Base-by-base conservation (phyloP, 1,140 invertebrate species). In the Drosophila triauraria region DNA sequence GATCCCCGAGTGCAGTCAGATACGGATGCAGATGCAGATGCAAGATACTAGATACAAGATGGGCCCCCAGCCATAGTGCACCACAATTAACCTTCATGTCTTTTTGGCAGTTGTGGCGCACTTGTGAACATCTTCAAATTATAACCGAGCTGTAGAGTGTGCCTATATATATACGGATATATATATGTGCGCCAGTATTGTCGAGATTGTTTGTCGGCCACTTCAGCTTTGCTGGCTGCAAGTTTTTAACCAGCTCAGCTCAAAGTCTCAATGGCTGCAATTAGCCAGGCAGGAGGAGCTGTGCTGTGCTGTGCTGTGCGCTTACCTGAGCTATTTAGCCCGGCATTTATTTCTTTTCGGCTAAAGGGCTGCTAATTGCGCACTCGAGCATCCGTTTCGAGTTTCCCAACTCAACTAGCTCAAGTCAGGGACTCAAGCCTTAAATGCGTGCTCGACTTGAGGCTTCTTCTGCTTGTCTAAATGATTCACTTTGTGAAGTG, bases 51-150 rank as follows among this genome's bases (percentile, higher is more conserved):
- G 48, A 57, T 53, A 68, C 56, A 74, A 62, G 42, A 59, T 44
- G 12, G 38, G 58, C 61, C 62, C 60, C 30, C 50, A 46, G 78
- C 79, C 30, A 57, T 65, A 50, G 79, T 83, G 80, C 85, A 84
- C 70, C 44, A 75, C 85, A 88, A 90, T 90, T 90, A 90, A 90
- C 85, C 85, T 90, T 90, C 85, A 85, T 90, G 85, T 90, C 75
- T 72, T 90, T 88, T 90, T 90, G 85, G 63, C 85, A 90, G 85
- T 87, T 87, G 71, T 61, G 68, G 68, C 50, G 58, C 78, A 84
- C 80, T 87, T 81, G 77, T 65, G 74, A 84, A 88, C 60, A 75
- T 83, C 84, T 88, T 87, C 61, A 87, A 78, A 84, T 87, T 81
- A 83, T 88, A 75, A 78, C 47, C 62, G 50, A 32, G 43, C 62